A percentile compares a stretch with the other conserved stretches of the same genome.
Conservation (phyloP, 2,113 vertebrate species). For the Rhinoderma darwinii region DNA sequence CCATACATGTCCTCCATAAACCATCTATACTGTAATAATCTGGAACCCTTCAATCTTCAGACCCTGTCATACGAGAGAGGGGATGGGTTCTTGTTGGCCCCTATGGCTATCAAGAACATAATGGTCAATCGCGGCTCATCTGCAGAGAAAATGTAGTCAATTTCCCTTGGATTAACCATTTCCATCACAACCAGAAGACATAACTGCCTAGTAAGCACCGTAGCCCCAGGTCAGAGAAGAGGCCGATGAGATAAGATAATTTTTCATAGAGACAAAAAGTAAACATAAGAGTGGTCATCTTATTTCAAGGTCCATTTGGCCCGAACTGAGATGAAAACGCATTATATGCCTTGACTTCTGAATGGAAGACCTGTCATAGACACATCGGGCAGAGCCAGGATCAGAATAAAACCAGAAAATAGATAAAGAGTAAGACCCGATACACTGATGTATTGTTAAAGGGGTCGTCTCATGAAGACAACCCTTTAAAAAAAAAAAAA, state of each 20-base stretch:
- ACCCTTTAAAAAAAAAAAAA: no score
- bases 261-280: constrained; percentile 28
- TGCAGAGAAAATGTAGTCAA: not conserved
- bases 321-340: not conserved
- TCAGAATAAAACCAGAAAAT: not conserved
- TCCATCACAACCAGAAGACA: not conserved
- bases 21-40: not conserved
- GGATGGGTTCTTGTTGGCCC: not conserved
- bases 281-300: constrained; percentile 33
- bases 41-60: not conserved
- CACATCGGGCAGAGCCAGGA: not conserved
- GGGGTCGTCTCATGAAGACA: no score
- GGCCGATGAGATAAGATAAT: constrained; percentile 33
- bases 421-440: not conserved
- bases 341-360: not conserved
- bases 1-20: not conserved
- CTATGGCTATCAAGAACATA: not conserved
- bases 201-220: not conserved
- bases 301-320: constrained; percentile 45
- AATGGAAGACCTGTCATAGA: not conserved
- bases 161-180: constrained; percentile 16
- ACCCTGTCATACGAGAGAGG: not conserved
- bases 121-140: constrained; percentile 2
- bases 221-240: not conserved
- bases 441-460: no score